A percentile compares a stretch with the other conserved stretches of the same genome.
phyloP scores from a whole-genome alignment of 2,797 vertebrate species.

The Adrianichthys oophorus region DNA sequence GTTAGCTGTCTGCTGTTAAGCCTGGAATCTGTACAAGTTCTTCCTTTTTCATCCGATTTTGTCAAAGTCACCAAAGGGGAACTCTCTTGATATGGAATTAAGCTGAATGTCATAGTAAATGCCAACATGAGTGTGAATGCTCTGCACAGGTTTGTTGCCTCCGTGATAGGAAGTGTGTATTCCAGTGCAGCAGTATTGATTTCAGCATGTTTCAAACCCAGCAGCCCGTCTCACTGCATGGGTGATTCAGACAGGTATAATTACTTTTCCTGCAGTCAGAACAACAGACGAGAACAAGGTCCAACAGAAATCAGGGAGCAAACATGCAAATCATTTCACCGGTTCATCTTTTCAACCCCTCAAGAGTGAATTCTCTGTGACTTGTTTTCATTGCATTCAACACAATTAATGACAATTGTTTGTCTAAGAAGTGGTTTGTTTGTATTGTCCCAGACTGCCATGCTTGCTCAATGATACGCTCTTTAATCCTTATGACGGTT shows the following conservation, averaged over 20 bases:
- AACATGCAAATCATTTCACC: slow-evolving; percentile 7
- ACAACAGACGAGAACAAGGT: slow-evolving; percentile 33
- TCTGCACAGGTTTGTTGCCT: slow-evolving; percentile 33
- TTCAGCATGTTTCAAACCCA: slow-evolving; percentile 54
- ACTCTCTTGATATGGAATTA: slow-evolving; percentile 51
- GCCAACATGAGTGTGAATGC: slow-evolving; percentile 45
- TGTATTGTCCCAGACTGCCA: neutral
- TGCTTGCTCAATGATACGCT: slow-evolving; percentile 22
- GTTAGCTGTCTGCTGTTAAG: slow-evolving; percentile 8
- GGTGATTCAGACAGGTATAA: slow-evolving; percentile 48
- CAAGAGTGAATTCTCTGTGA: slow-evolving; percentile 1
- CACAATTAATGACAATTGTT: slow-evolving; percentile 25
- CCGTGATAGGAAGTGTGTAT: slow-evolving; percentile 47
- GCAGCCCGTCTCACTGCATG: slow-evolving; percentile 43
- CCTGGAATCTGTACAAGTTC: slow-evolving; percentile 16
- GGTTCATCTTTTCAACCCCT: slow-evolving; percentile 17
- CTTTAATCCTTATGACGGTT: slow-evolving; percentile 29
- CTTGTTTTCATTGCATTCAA: slow-evolving; percentile 20
- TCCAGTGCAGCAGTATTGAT: slow-evolving; percentile 64
- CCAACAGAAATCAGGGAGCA: slow-evolving; percentile 19
- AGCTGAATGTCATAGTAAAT: slow-evolving; percentile 51
- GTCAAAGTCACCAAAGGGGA: slow-evolving; percentile 14
- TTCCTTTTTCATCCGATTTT: slow-evolving; percentile 15
- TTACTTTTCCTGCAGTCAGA: slow-evolving; percentile 60
- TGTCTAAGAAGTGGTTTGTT: slow-evolving; percentile 10